Conservation (phyloP, 2,888 invertebrate species). For the Camptogramma bilineatum region DNA sequence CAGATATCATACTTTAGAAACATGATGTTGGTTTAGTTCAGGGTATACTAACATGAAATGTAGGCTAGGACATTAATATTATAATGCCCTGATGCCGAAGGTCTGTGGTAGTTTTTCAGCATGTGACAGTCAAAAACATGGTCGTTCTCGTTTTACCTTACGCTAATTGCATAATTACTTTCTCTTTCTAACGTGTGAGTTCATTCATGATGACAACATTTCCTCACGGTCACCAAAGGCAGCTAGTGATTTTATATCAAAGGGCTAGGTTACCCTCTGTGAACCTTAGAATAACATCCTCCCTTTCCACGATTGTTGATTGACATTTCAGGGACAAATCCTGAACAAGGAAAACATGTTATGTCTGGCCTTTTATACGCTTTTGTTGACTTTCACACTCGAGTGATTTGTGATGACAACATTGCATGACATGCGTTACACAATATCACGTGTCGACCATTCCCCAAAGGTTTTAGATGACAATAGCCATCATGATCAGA, state of each 20-base stretch:
- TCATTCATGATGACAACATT: no score
- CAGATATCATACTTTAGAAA: conserved; percentile 5
- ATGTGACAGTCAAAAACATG: no score
- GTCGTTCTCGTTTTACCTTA: no score
- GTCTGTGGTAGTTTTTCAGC: no score
- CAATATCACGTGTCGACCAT: background rate
- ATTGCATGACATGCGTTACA: background rate
- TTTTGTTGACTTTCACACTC: background rate
- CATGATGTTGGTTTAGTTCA: conserved; percentile 2
- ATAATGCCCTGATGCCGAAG: no score
- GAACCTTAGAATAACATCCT: background rate
- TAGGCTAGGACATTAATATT: background rate
- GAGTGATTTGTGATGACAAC: conserved; percentile 1
- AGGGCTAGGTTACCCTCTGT: no score
- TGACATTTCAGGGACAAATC: background rate
- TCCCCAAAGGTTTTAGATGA: background rate
- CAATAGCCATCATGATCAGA: background rate
- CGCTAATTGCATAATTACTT: no score
- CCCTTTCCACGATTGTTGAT: background rate
- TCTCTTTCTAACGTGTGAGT: no score
- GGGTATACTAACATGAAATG: background rate
- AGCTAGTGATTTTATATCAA: no score
- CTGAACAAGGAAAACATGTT: background rate
- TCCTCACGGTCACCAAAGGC: no score
- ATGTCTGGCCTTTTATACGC: background rate